phyloP scores from a whole-genome alignment of 2,797 vertebrate genomes.

The Pangasius djambal region DNA sequence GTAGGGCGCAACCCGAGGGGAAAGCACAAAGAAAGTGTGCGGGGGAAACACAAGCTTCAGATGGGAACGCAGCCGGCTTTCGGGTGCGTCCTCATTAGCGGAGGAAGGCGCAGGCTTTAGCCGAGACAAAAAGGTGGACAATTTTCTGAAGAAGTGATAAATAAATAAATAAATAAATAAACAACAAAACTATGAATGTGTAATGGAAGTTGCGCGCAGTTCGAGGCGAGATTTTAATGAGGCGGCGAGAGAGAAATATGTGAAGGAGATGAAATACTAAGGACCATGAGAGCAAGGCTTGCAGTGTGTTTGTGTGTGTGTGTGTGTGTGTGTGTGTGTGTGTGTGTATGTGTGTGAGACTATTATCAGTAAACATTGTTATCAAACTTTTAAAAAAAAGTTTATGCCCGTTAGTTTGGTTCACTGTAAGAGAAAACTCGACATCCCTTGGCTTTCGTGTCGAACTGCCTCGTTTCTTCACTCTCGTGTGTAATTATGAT shows the following conservation, averaged over 20 bases:
- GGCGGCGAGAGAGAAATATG: background rate
- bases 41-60: background rate
- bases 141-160: background rate
- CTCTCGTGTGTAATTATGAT: constrained; percentile 17
- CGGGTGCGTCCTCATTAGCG: constrained; percentile 21
- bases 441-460: background rate
- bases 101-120: background rate
- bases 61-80: background rate
- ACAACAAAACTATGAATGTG: constrained; percentile 21
- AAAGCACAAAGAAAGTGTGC: constrained; percentile 21
- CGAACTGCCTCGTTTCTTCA: background rate
- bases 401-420: background rate
- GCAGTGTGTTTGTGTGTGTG: background rate
- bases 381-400: background rate
- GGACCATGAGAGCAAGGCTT: constrained; percentile 6
- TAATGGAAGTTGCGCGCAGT: background rate
- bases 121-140: constrained; percentile 4
- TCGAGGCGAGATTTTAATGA: constrained; percentile 24
- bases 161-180: constrained; percentile 10
- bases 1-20: constrained; percentile 20
- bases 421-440: background rate
- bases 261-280: constrained; percentile 27
- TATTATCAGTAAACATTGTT: constrained; percentile 24
- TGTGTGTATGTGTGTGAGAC: background rate
- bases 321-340: background rate